Base-by-base conservation (phyloP, 2,797 vertebrate species). In the Lepus oiostolus region DNA sequence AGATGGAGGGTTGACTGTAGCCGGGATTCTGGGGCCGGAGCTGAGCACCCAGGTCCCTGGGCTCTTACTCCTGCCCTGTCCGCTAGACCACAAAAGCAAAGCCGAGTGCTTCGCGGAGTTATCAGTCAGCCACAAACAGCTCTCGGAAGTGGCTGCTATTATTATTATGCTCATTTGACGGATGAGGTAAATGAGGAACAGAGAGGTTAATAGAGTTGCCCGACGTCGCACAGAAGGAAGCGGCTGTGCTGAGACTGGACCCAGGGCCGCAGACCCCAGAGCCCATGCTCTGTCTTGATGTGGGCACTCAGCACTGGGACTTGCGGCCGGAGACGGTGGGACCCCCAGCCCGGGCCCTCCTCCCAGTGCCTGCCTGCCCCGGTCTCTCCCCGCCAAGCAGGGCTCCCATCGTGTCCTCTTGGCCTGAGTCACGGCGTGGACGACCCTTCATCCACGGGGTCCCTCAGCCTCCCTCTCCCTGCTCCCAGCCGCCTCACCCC, bases 381-480 rank as follows among this genome's bases (percentile, higher is more conserved):
- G 0, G 30, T 2, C 16, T 30, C 38, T 1, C 5, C 16, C 5
- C 3, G 42, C 81, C 14, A 9, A 5, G 38, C 0, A 1, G 71
- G 38, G 70, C 58, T 72, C 42, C n/a, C 38, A 5, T 12, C 68
- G 30, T 3, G 35, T 63, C 54, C 35, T 62, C 50, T 17, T 0
- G 0, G 90, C 68, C 21, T 0, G 30, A 5, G 16, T 50, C 42
- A 52, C 58, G 32, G 52, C 42, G 54, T 74, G 68, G 67, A 72
- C 3, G 2, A 74, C 19, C 74, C 80, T 88, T 60, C 84, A 62
- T 85, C 58, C 92, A 38, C 13, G 28, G 21, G 1, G 21, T 42
- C 62, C 76, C 74, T 96, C 86, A 74, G 68, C 76, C 72, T 86
- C 82, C 58, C 65, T 90, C 80, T 58, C 26, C 30, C 38, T 24